Conservation (phyloP, 2,797 vertebrate genomes). For the Lacerta viridis region DNA sequence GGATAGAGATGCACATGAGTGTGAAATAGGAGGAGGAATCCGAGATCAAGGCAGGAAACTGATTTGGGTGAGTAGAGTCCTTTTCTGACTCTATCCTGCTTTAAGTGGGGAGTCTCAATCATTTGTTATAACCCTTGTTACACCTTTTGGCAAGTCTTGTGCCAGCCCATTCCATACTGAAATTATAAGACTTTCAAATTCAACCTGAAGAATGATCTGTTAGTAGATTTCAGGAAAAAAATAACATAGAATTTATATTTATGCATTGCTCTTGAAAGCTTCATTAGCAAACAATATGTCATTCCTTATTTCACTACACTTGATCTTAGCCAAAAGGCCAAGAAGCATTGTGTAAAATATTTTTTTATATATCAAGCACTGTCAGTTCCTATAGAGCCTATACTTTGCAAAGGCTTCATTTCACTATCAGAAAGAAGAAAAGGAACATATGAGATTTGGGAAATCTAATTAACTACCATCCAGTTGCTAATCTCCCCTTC, state of each 20-base stretch:
- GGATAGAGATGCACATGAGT: neutral
- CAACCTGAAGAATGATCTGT: neutral
- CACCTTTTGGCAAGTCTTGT: neutral
- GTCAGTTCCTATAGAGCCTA: constrained; percentile 39
- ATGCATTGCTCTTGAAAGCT: constrained; percentile 25
- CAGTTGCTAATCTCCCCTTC: too few relatives aligned
- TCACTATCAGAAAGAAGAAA: constrained; percentile 11
- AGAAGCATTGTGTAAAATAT: constrained; percentile 14
- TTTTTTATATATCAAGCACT: constrained; percentile 10
- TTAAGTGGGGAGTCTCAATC: neutral
- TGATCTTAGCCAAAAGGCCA: too few relatives aligned
- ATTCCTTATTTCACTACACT: constrained; percentile 2
- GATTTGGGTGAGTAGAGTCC: neutral
- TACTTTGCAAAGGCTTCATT: constrained; percentile 29
- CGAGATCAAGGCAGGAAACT: neutral
- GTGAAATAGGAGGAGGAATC: neutral
- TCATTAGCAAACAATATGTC: constrained; percentile 24
- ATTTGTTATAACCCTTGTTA: neutral
- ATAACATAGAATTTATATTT: constrained; percentile 15
- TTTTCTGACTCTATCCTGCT: neutral
- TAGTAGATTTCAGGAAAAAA: neutral
- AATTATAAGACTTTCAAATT: neutral
- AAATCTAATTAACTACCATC: too few relatives aligned
- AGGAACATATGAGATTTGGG: constrained; percentile 29
- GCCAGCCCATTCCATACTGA: neutral